phyloP scores from a whole-genome alignment of 1,140 invertebrate genomes.

The Saccostrea echinata region DNA sequence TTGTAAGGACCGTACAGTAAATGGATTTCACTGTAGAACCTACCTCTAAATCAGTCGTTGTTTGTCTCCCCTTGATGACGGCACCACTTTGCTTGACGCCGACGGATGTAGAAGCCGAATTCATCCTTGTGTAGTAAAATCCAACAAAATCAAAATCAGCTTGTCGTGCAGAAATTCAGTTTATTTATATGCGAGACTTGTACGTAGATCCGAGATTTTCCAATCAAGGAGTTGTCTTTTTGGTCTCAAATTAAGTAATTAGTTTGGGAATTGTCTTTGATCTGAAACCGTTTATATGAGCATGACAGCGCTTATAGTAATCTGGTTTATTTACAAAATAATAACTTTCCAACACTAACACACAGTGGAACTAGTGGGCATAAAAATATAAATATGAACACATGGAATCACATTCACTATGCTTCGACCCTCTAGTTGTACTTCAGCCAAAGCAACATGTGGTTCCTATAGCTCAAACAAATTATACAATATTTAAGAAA shows the following conservation, averaged over 20 bases:
- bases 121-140: constrained; percentile 5
- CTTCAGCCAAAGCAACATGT: constrained; percentile 27
- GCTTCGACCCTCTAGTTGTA: background rate
- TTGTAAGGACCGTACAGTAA: no score
- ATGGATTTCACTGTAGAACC: background rate
- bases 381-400: constrained; percentile 34
- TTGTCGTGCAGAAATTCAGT: constrained; percentile 1
- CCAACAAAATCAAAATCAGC: background rate
- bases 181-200: background rate
- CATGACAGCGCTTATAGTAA: constrained; percentile 4
- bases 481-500: constrained; percentile 24
- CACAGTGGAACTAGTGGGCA: constrained; percentile 27
- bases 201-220: background rate
- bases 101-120: constrained; percentile 8
- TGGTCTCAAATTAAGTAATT: background rate
- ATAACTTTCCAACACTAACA: constrained; percentile 24
- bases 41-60: background rate
- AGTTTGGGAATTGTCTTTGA: background rate
- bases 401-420: background rate
- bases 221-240: constrained; percentile 4
- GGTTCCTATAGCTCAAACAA: constrained; percentile 6
- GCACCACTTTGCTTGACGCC: background rate
- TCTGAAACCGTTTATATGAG: constrained; percentile 1
- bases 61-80: background rate
- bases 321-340: constrained; percentile 33